These are phyloP conservation scores for Altica lythri DNA, from an alignment of 2,888 invertebrate species.

Conservation along the genomic window DNA sequence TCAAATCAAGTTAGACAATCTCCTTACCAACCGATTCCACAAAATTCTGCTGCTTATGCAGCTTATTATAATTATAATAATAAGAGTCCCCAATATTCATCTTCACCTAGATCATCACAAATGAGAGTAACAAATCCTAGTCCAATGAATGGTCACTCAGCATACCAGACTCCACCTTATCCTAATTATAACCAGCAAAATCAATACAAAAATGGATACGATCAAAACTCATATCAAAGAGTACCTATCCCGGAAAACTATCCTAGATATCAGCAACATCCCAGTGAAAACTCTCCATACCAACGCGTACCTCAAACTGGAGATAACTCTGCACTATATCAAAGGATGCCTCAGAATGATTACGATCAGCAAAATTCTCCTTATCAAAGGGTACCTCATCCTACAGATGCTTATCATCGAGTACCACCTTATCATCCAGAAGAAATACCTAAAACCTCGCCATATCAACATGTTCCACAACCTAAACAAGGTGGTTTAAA, in stretches of 20 bases:
- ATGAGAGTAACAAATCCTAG: constrained; percentile 43
- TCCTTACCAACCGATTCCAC: constrained; percentile 48
- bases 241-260: constrained; percentile 2
- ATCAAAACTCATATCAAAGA: constrained; percentile 5
- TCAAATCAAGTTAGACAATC: constrained; percentile 40
- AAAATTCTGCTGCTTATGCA: constrained; percentile 41
- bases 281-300: constrained; percentile 35
- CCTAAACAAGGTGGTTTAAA: constrained; percentile 68
- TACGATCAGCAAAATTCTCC: constrained; percentile 37
- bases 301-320: constrained; percentile 45
- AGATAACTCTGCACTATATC: constrained; percentile 33
- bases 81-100: constrained; percentile 18
- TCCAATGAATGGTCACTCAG: constrained; percentile 36
- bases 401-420: constrained; percentile 48
- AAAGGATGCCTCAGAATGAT: constrained; percentile 23
- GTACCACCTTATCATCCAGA: constrained; percentile 46
- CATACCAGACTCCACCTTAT: constrained; percentile 52
- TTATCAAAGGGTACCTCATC: constrained; percentile 45
- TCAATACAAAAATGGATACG: constrained; percentile 30
- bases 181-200: constrained; percentile 43
- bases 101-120: constrained; percentile 25
- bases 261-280: neutral
- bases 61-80: constrained; percentile 35
- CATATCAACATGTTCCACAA: constrained; percentile 68
- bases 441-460: constrained; percentile 51